These are phyloP conservation scores for Luperina nickerlii DNA, from an alignment of 2,888 invertebrate genomes.

Conservation along the genomic window DNA sequence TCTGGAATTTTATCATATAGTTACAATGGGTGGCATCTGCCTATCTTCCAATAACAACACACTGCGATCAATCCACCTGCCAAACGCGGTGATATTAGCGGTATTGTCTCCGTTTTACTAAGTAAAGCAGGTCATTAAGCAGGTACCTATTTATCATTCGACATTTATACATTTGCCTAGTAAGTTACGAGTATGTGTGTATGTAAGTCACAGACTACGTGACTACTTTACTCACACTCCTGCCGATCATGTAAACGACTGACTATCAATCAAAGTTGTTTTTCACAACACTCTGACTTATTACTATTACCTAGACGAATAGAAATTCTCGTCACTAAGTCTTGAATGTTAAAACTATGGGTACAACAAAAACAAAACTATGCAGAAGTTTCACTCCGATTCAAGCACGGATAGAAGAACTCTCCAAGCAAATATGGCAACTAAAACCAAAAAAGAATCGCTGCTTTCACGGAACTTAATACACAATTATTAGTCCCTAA, in stretches of 20 bases:
- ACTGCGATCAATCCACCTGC: neutral
- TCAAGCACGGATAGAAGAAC: neutral
- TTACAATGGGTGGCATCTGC: neutral
- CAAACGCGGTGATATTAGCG: neutral
- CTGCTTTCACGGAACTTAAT: neutral
- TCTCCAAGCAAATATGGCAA: neutral
- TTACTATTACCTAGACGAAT: conserved; percentile 49
- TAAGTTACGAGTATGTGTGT: conserved; percentile 30
- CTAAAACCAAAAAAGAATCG: neutral
- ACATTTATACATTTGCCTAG: conserved; percentile 3
- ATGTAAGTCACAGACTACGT: conserved; percentile 25
- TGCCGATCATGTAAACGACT: conserved; percentile 32
- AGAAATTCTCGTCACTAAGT: conserved; percentile 49
- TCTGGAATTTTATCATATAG: neutral
- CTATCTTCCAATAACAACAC: neutral
- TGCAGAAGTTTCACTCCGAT: conserved; percentile 35
- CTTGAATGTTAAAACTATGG: conserved; percentile 54
- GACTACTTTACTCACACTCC: conserved; percentile 30
- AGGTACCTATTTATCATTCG: conserved; percentile 7
- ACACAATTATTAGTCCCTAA: too few species aligned
- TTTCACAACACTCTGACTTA: conserved; percentile 55
- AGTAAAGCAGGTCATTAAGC: neutral
- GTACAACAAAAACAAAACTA: neutral
- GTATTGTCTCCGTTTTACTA: neutral
- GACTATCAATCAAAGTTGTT: conserved; percentile 57